Conservation (phyloP, 2,113 vertebrate species). For the Syngnathus floridae region DNA sequence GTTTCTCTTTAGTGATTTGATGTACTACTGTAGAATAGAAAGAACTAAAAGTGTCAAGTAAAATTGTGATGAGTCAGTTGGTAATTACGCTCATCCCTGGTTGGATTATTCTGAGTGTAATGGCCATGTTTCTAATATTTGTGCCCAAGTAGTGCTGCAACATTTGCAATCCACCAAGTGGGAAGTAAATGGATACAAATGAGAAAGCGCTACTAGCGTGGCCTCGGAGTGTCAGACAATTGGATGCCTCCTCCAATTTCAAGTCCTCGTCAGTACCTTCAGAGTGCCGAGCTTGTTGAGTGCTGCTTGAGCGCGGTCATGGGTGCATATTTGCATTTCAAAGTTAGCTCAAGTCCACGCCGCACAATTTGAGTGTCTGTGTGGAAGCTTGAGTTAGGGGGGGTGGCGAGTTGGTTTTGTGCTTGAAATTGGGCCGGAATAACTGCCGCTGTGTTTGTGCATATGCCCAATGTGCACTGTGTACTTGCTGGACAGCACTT, state of each 20-base stretch:
- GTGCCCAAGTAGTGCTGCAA: no score
- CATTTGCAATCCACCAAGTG: background rate
- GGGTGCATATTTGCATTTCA: slow-evolving; percentile 5
- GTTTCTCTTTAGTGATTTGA: background rate
- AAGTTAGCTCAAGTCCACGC: background rate
- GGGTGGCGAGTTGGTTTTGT: background rate
- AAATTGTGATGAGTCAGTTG: background rate
- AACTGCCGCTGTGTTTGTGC: background rate
- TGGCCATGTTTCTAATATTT: background rate
- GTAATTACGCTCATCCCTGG: background rate
- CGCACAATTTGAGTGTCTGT: slow-evolving; percentile 1
- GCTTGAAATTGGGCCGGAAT: background rate
- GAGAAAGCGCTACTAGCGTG: background rate
- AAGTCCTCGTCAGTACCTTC: background rate
- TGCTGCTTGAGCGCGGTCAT: slow-evolving; percentile 6
- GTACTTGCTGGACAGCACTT: background rate
- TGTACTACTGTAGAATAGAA: background rate
- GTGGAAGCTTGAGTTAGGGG: background rate
- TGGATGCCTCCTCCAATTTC: slow-evolving; percentile 21
- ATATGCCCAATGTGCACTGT: background rate
- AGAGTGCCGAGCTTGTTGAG: background rate
- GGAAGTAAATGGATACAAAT: slow-evolving; percentile 13
- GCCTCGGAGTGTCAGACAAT: slow-evolving; percentile 13
- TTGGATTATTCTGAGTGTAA: background rate
- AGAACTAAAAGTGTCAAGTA: background rate